Evolutionary conservation across 2,888 invertebrate species (phyloP), one percentile per base, ranked within the genome.

Genomic region (Oligia strigilis): DNA sequence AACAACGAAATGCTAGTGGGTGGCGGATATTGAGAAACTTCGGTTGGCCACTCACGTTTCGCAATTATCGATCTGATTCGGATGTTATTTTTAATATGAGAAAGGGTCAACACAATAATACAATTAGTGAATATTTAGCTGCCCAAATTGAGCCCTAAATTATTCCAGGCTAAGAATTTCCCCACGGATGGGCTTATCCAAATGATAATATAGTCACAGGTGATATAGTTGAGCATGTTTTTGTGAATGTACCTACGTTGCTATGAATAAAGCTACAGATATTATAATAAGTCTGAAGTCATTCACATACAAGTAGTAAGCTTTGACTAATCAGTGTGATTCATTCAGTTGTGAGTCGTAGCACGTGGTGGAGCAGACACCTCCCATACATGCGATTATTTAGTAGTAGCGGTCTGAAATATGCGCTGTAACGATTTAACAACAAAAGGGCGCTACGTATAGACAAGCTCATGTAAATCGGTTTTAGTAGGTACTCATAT

Each of bases 21-120:
- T 91, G 93, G 92, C 92, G 93, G 92, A 93, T 92, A 92, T 94
- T 94, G 90, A 88, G 94, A 92, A 92, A 94, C 90, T 58, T 80
- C 78, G 87, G 72, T 82, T 87, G 88, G 85, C 88, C 90, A 88
- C 85, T 87, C 87, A 87, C 85, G 90, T 93, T 93, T 93, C 90
- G 92, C 91, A 93, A 93, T 92, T 92, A 94, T 94, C 89, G 94
- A 93, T 93, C 91, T 88, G 84, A 90, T 89, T 89, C 83, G 84
- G 80, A 78, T 85, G 81, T 89, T 87, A 87, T 86, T 86, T 84
- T 78, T 78, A 77, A 74, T 78, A 78, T 75, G 75, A 77, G 29
- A 67, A 86, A 55, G 40, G 36, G n/a, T 72, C 17, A 19, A 60
- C 23, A 74, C n/a, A 64, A 67, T 40, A 64, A 64, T 43, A n/a